phyloP scores from a whole-genome alignment of 2,113 vertebrate species.

The Catharus bicknelli region DNA sequence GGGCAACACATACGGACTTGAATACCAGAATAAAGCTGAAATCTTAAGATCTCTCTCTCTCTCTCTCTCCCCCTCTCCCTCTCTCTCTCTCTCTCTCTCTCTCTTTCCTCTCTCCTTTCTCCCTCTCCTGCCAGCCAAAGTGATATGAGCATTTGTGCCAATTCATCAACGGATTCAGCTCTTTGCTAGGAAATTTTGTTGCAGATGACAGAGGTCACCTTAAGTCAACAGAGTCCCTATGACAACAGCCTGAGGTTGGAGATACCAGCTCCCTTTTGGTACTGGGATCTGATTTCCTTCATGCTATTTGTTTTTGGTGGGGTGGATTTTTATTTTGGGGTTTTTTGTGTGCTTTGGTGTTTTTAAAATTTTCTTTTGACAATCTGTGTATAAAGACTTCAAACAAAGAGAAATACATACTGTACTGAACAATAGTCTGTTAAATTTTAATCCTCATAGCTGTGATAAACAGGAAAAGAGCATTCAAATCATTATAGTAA shows the following conservation, averaged over 20 bases:
- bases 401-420: background rate
- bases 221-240: background rate
- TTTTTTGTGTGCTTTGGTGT: background rate
- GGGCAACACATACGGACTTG: background rate
- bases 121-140: accelerated
- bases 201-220: background rate
- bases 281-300: background rate
- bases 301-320: background rate
- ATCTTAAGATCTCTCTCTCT: background rate
- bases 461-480: background rate
- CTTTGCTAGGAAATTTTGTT: background rate
- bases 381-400: background rate
- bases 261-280: background rate
- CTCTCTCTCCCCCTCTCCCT: background rate
- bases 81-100: background rate
- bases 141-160: background rate
- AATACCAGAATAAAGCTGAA: background rate
- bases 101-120: background rate
- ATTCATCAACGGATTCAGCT: background rate
- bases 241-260: background rate
- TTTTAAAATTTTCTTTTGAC: background rate
- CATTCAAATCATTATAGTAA: background rate
- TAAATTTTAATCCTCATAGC: background rate
- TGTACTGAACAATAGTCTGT: background rate
- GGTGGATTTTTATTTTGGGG: background rate